Evolutionary conservation across 1,140 invertebrate genomes (phyloP), one percentile per base, ranked within the genome.

Genomic region (Pseudomyrmex flavicornis): DNA sequence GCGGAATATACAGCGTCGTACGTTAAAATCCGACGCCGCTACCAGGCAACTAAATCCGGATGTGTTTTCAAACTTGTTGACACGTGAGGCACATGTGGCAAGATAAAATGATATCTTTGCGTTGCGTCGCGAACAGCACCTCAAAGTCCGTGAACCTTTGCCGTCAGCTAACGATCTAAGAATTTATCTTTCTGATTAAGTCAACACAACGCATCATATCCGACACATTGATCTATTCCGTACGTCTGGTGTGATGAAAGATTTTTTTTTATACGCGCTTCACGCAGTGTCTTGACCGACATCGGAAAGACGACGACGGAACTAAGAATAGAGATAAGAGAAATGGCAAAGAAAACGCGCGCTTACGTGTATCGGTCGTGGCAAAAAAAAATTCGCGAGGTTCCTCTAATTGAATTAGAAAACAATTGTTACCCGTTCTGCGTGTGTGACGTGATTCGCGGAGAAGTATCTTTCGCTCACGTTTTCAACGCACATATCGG

Each of bases 401-500:
- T 76, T 58, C 46, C 85, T 89, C 92, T 93, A 93, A 93, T 93
- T 93, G 90, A 87, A 92, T 93, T 91, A 92, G 92, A 92, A 93
- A 93, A 93, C 92, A 84, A 89, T 89, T 84, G 88, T 84, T 85
- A 86, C 84, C 70, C 79, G 68, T 50, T 13, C 15, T 70, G 65
- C 17, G 20, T 56, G 59, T 54, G 17, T 44, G 44, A 35, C 35
- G 35, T 44, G 44, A 22, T 62, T 50, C 5, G 26, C 12, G 22
- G 22, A 74, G 59, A 65, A 54, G 56, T 15, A 46, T 83, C 52
- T 65, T 63, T 66, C 17, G 58, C 35, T 4, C 35, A 7, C 35
- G 35, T 35, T 58, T 84, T 77, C 59, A 63, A 52, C 83, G 84
- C 52, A 46, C 62, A 54, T 73, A 54, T 63, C 63, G 44, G 44